phyloP scores from a whole-genome alignment of 1,140 invertebrate species.

The Octopus sinensis region DNA sequence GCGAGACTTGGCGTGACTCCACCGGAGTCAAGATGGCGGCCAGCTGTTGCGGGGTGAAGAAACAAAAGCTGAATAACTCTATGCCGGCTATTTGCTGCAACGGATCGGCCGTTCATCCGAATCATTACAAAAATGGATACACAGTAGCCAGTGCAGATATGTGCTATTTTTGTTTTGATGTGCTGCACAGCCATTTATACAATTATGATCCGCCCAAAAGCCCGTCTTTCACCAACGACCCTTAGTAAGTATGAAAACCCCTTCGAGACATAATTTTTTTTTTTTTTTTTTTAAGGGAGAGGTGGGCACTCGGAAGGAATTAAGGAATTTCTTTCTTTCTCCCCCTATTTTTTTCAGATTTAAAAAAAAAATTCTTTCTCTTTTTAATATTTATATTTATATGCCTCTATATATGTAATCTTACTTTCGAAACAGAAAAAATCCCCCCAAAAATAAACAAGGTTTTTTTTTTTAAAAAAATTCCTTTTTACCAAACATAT shows the following conservation, averaged over 20 bases:
- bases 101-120: slow-evolving; percentile 59
- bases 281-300: too few relatives aligned
- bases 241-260: slow-evolving; percentile 75
- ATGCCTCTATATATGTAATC: too few relatives aligned
- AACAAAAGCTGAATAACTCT: slow-evolving; percentile 81
- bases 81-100: slow-evolving; percentile 57
- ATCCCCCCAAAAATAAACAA: too few relatives aligned
- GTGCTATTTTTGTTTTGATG: slow-evolving; percentile 98
- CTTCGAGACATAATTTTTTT: not conserved
- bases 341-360: too few relatives aligned
- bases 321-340: too few relatives aligned
- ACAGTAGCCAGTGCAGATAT: slow-evolving; percentile 86
- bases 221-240: slow-evolving; percentile 83
- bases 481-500: too few relatives aligned
- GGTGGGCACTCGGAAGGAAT: too few relatives aligned
- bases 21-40: slow-evolving; percentile 68
- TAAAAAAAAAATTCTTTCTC: too few relatives aligned
- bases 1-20: slow-evolving; percentile 12
- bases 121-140: slow-evolving; percentile 60
- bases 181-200: slow-evolving; percentile 88
- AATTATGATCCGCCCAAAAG: slow-evolving; percentile 87
- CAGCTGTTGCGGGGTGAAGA: slow-evolving; percentile 83
- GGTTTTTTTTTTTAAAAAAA: too few relatives aligned
- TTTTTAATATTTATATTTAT: too few relatives aligned
- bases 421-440: too few relatives aligned